Percentiles rank a stretch among this genome's conserved stretches.
These are phyloP conservation scores for Xiphophorus couchianus DNA, from an alignment of 2,113 vertebrate genomes.

Conservation along the genomic window DNA sequence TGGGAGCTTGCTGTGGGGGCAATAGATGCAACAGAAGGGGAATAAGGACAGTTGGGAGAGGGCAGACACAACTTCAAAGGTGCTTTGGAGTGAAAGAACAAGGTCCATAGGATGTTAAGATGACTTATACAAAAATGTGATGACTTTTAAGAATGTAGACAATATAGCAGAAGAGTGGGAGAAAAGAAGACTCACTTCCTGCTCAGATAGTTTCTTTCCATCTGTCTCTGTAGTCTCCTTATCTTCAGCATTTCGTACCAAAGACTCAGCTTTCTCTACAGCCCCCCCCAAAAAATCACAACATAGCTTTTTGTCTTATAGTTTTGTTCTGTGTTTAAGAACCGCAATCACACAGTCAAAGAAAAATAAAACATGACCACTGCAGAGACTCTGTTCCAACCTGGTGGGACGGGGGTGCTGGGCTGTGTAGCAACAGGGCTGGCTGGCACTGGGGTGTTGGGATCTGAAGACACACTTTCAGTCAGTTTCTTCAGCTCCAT, in stretches of 20 bases:
- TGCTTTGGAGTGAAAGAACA: constrained; percentile 33
- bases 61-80: constrained; percentile 37
- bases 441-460: constrained; percentile 89
- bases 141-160: constrained; percentile 19
- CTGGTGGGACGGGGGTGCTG: constrained; percentile 79
- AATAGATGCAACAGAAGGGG: constrained; percentile 10
- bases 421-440: constrained; percentile 85
- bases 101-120: constrained; percentile 8
- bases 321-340: neutral
- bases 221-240: constrained; percentile 84
- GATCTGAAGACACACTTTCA: constrained; percentile 89
- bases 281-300: constrained; percentile 23
- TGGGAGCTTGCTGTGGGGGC: constrained; percentile 62
- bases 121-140: constrained; percentile 20
- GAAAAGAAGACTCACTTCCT: constrained; percentile 77
- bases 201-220: constrained; percentile 77
- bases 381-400: constrained; percentile 65
- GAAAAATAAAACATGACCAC: neutral
- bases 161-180: constrained; percentile 7
- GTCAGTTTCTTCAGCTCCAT: constrained; percentile 87
- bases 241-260: constrained; percentile 81
- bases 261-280: constrained; percentile 85
- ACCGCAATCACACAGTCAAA: neutral
- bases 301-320: neutral
- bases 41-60: constrained; percentile 24